A percentile compares a stretch with the other conserved stretches of the same genome.
These are phyloP conservation scores for Poecilus cupreus DNA, from an alignment of 2,888 invertebrate genomes.

Conservation along the genomic window DNA sequence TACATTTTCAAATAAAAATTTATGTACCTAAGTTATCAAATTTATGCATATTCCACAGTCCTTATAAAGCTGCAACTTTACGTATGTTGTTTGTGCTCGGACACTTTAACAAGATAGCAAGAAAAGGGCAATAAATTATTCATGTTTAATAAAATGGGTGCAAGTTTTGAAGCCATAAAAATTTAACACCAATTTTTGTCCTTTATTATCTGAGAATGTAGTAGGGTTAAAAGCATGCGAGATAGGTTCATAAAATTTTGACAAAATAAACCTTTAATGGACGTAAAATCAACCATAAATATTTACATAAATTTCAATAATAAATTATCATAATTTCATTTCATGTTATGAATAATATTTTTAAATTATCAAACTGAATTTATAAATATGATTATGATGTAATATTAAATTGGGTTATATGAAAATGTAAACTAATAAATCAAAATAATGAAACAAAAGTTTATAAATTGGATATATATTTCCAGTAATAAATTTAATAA, in stretches of 20 bases:
- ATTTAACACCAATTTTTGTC: too few species aligned
- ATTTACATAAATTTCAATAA: neutral
- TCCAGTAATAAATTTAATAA: too few species aligned
- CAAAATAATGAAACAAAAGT: too few species aligned
- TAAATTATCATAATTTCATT: neutral
- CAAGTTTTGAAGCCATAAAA: neutral
- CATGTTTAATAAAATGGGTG: neutral
- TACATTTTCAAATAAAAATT: neutral
- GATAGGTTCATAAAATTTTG: too few species aligned
- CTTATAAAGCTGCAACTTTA: neutral
- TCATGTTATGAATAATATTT: neutral
- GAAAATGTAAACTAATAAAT: too few species aligned
- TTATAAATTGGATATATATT: too few species aligned
- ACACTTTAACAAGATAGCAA: neutral
- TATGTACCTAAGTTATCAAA: neutral
- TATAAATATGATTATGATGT: neutral
- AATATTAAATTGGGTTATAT: neutral
- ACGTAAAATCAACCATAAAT: too few species aligned
- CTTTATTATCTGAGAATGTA: too few species aligned
- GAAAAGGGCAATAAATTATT: neutral
- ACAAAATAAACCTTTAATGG: too few species aligned
- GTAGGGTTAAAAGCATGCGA: too few species aligned
- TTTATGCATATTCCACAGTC: neutral
- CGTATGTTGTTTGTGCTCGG: neutral
- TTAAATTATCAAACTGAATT: neutral